Percentiles rank a stretch among this genome's conserved stretches.
These are phyloP conservation scores for Miichthys miiuy DNA, from an alignment of 2,797 vertebrate species.

Conservation along the genomic window DNA sequence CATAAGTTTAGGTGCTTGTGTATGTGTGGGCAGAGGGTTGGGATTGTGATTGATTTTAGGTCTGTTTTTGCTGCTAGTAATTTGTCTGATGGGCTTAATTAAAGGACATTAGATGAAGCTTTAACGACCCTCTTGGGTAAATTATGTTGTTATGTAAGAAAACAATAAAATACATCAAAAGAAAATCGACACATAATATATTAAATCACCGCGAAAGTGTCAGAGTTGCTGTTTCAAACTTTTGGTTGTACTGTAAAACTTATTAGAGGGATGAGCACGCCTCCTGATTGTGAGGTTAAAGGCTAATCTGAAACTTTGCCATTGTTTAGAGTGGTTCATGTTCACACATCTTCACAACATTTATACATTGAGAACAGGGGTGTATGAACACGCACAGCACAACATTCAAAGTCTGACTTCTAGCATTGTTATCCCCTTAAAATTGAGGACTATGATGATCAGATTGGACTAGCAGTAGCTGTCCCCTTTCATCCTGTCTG, in stretches of 20 bases:
- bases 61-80: slow-evolving; percentile 10
- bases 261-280: background rate
- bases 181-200: slow-evolving; percentile 19
- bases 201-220: slow-evolving; percentile 5
- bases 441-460: background rate
- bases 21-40: slow-evolving; percentile 12
- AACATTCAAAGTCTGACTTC: background rate
- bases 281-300: background rate
- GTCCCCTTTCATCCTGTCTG: slow-evolving; percentile 11
- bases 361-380: background rate
- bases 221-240: slow-evolving; percentile 3
- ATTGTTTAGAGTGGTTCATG: background rate
- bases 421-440: background rate
- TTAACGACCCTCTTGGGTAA: slow-evolving; percentile 21
- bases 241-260: slow-evolving; percentile 8
- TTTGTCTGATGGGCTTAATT: slow-evolving; percentile 29
- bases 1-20: slow-evolving; percentile 14
- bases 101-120: slow-evolving; percentile 15
- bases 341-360: slow-evolving; percentile 2
- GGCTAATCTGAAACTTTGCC: background rate
- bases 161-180: slow-evolving; percentile 28
- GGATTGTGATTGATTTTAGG: slow-evolving; percentile 17
- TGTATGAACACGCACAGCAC: background rate
- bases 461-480: background rate
- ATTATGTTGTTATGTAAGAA: slow-evolving; percentile 3